Conservation (phyloP, 2,113 vertebrate genomes). For the Sinocyclocheilus maitianheensis region DNA sequence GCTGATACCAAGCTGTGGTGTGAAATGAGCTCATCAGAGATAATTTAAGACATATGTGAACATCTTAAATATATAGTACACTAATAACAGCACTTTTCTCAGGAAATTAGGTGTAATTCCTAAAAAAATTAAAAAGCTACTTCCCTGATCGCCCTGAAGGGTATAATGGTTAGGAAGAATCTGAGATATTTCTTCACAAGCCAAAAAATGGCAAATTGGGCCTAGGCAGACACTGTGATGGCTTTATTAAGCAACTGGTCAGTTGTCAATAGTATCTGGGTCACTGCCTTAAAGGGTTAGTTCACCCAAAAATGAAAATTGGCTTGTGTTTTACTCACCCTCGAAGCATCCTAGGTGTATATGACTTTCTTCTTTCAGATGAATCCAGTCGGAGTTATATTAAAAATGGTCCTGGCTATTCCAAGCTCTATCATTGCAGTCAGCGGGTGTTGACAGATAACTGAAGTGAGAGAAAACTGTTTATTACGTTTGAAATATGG, state of each 20-base stretch:
- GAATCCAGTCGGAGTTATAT: no score
- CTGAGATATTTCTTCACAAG: not conserved
- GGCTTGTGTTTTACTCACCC: no score
- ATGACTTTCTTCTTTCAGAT: no score
- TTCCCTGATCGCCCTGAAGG: not conserved
- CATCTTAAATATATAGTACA: not conserved
- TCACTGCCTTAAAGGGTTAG: not conserved
- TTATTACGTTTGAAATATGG: no score
- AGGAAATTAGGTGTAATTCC: not conserved
- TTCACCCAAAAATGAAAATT: no score
- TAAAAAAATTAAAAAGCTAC: not conserved
- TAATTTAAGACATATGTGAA: not conserved
- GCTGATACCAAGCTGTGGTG: not conserved
- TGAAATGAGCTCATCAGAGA: not conserved
- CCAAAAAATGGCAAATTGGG: not conserved
- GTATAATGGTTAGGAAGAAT: not conserved
- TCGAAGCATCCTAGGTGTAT: no score
- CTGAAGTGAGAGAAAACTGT: no score
- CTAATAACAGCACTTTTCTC: not conserved
- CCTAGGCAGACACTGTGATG: not conserved
- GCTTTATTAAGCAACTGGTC: constrained; percentile 21
- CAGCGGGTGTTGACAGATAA: no score
- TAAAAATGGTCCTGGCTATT: no score
- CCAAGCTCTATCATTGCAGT: no score
- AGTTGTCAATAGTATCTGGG: not conserved